These are phyloP conservation scores for Rhipidura dahli DNA, from an alignment of 2,113 vertebrate species.

Conservation along the genomic window DNA sequence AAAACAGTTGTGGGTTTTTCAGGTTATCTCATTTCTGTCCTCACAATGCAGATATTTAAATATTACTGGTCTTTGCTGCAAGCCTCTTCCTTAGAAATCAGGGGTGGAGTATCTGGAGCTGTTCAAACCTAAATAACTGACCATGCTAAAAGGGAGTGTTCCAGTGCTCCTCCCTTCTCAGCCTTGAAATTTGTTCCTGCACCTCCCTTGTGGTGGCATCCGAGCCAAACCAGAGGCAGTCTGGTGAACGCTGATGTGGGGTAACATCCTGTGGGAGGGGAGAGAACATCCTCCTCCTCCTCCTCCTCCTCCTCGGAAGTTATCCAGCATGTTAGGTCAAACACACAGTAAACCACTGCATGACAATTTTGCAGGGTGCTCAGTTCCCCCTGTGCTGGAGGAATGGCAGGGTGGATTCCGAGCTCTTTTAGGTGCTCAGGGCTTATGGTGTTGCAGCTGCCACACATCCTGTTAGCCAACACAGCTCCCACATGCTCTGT, in stretches of 20 bases:
- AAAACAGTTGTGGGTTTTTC: not conserved
- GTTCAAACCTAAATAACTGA: not conserved
- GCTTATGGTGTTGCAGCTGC: not conserved
- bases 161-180: not conserved
- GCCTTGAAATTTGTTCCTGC: not conserved
- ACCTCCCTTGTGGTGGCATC: not conserved
- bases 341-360: not conserved
- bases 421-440: not conserved
- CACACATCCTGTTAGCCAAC: not conserved
- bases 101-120: not conserved
- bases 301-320: not conserved
- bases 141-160: not conserved
- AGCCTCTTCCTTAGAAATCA: not conserved
- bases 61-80: not conserved
- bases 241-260: not conserved
- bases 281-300: not conserved
- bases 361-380: not conserved
- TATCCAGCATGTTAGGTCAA: not conserved
- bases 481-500: fast-evolving
- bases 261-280: not conserved
- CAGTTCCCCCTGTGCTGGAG: not conserved
- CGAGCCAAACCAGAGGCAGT: not conserved
- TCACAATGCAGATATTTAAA: not conserved
- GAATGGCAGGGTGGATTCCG: not conserved
- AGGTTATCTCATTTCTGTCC: not conserved